Evolutionary conservation across 2,888 invertebrate genomes (phyloP).

Genomic region (Calliscelio sp.): DNA sequence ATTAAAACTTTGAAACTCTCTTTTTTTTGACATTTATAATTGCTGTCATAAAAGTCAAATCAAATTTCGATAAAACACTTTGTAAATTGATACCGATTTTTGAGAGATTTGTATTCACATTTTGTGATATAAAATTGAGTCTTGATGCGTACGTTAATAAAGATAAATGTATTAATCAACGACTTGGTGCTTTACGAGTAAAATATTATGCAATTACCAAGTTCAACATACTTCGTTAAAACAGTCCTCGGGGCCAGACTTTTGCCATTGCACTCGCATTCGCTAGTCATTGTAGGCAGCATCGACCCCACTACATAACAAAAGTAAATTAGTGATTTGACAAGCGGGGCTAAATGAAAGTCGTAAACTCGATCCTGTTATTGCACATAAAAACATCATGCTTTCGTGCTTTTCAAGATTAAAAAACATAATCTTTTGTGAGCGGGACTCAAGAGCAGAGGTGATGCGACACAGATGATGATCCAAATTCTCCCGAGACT

Average conservation of each 20-base stretch:
- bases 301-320: conserved; percentile 49
- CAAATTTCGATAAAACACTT: too few relatives aligned
- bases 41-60: too few relatives aligned
- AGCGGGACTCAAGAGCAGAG: too few relatives aligned
- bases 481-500: neutral
- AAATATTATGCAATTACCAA: conserved; percentile 17
- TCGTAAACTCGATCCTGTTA: conserved; percentile 51
- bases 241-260: conserved; percentile 25
- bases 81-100: too few relatives aligned
- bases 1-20: too few relatives aligned
- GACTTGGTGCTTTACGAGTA: neutral
- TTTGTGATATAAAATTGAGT: neutral
- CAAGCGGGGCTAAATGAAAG: conserved; percentile 50
- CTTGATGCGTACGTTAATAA: too few relatives aligned
- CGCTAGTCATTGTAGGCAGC: neutral
- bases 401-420: conserved; percentile 18
- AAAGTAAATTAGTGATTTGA: conserved; percentile 59
- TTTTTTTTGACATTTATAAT: too few relatives aligned
- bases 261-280: conserved; percentile 35
- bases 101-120: too few relatives aligned
- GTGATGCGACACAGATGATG: neutral
- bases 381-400: conserved; percentile 31
- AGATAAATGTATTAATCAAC: too few relatives aligned
- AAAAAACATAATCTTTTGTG: conserved; percentile 6
- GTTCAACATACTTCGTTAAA: conserved; percentile 45